These are phyloP conservation scores for Protodeltote pygarga DNA, from an alignment of 2,888 invertebrate species.

Conservation along the genomic window DNA sequence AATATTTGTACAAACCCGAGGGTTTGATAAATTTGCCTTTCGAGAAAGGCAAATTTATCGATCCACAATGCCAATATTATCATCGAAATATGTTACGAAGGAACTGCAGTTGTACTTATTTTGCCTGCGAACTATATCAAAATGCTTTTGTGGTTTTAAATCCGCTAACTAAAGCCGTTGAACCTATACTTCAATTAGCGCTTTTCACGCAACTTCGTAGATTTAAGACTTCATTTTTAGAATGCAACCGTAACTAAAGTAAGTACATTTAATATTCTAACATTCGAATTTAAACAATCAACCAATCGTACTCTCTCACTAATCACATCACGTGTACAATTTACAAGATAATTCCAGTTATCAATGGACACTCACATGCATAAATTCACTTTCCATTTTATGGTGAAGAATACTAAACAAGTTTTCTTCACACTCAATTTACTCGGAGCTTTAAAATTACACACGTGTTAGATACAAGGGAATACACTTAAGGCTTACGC, in stretches of 20 bases:
- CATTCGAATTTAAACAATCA: no score
- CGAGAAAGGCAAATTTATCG: no score
- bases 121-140: conserved; percentile 15
- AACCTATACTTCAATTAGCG: neutral
- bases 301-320: no score
- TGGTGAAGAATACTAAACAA: conserved; percentile 32
- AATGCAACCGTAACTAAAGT: no score
- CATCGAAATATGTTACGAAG: conserved; percentile 28
- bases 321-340: no score
- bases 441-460: conserved; percentile 48
- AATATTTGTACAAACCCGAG: no score
- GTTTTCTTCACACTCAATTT: conserved; percentile 50
- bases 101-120: conserved; percentile 38
- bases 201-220: no score
- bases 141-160: conserved; percentile 11
- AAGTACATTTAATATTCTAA: no score
- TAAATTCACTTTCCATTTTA: conserved; percentile 44
- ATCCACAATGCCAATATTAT: no score
- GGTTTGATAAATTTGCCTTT: no score
- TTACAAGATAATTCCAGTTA: no score
- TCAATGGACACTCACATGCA: conserved; percentile 8
- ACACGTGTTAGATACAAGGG: conserved; percentile 75
- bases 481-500: conserved; percentile 67
- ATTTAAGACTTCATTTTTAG: no score
- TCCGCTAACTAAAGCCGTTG: conserved; percentile 4